Conservation (phyloP, 2,888 invertebrate species). For the Craniophora ligustri region DNA sequence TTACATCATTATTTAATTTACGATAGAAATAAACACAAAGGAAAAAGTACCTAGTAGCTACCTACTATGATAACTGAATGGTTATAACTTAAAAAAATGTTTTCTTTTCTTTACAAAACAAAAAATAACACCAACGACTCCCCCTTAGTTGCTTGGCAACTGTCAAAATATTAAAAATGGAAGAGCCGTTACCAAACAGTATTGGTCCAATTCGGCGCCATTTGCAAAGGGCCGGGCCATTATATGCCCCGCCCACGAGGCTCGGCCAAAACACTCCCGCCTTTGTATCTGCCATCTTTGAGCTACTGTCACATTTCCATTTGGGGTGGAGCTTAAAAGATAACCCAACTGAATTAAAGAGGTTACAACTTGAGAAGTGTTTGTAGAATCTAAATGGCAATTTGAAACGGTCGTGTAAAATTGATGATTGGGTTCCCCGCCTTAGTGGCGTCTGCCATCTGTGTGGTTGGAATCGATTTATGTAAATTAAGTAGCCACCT, state of each 20-base stretch:
- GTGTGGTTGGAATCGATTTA: constrained; percentile 14
- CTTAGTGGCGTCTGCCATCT: constrained; percentile 24
- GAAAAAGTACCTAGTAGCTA: too few relatives aligned
- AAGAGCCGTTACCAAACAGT: constrained; percentile 63
- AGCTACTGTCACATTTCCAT: constrained; percentile 66
- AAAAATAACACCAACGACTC: constrained; percentile 2
- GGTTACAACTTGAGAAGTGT: constrained; percentile 14
- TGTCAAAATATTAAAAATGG: constrained; percentile 61
- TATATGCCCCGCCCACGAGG: constrained; percentile 74
- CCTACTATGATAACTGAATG: too few relatives aligned
- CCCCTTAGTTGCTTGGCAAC: constrained; percentile 59
- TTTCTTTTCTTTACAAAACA: neutral
- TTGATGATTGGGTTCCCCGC: constrained; percentile 14
- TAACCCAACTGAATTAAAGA: constrained; percentile 59
- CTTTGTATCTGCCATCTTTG: constrained; percentile 76
- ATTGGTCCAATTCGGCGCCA: constrained; percentile 86
- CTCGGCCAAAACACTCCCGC: constrained; percentile 68
- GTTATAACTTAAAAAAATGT: too few relatives aligned
- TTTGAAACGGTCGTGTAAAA: constrained; percentile 37
- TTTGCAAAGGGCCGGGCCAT: constrained; percentile 82
- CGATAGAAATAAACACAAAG: too few relatives aligned
- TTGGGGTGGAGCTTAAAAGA: constrained; percentile 67
- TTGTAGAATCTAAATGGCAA: neutral
- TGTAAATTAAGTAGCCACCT: neutral
- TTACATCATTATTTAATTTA: too few relatives aligned